Base-by-base conservation (phyloP, 2,888 invertebrate species). In the Scaptomyza reducta region DNA sequence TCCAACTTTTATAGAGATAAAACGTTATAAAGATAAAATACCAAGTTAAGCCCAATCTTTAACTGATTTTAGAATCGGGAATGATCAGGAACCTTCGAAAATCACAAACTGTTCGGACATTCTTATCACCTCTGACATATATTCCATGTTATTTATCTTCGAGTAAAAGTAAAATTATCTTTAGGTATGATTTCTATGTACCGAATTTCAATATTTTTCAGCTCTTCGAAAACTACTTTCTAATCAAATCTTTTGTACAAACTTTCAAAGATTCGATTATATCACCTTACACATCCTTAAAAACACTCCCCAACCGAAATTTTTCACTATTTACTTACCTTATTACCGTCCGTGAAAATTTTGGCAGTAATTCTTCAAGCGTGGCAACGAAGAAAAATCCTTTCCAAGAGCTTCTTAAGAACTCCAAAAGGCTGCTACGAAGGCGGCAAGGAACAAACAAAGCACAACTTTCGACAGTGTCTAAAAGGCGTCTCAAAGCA, bases 301-400 rank as follows among this genome's bases (percentile, higher is more conserved):
- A 9, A 1, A 13, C 6, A 13, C 1, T 13, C 1, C 13, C 0
- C 4, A 2, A 22, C 11, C 11, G n/a, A n/a, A n/a, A n/a, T n/a
- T 7, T n/a, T 16, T 1, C 7, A 16, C 18, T 41, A 16, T 22
- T 35, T 35, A 33, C 76, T 89, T 89, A 92, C 92, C 92, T 92
- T 92, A 87, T 92, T 92, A 74, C 91, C 92, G 91, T 92, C 92
- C 81, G 92, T 92, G 89, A 92, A 92, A 92, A 92, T 92, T 86
- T 90, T 92, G 92, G 79, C 88, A 86, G 87, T 77, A 87, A 88
- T 89, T 88, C 77, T 85, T 89, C 82, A 88, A 88, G 87, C 88
- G 84, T 80, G 69, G 61, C 83, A 69, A 78, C 68, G 80, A 76
- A 86, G 83, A 1, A 75, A 70, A 88, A 86, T 88, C 83, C 88